phyloP scores from a whole-genome alignment of 1,140 invertebrate genomes.

The Camponotus pennsylvanicus region DNA sequence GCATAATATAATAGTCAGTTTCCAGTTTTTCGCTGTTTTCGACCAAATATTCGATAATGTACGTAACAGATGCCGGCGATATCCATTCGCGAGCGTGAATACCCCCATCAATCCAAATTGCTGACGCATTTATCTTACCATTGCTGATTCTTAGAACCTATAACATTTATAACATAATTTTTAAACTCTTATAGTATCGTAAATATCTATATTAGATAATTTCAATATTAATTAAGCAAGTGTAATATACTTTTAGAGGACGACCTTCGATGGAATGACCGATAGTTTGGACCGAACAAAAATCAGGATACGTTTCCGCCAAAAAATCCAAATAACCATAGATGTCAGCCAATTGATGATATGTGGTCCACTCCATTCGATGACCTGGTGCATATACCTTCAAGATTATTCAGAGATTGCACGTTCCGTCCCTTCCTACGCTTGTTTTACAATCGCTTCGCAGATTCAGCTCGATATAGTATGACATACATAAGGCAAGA shows the following conservation, averaged over 20 bases:
- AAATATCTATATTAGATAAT: neutral
- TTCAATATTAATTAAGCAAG: neutral
- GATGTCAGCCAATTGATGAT: slow-evolving; percentile 91
- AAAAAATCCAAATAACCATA: slow-evolving; percentile 92
- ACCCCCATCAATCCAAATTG: slow-evolving; percentile 89
- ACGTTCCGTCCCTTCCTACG: slow-evolving; percentile 15
- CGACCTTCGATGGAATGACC: slow-evolving; percentile 92
- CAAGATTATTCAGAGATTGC: slow-evolving; percentile 69
- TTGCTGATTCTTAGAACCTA: slow-evolving; percentile 89
- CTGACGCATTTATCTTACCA: slow-evolving; percentile 80
- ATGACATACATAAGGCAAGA: neutral
- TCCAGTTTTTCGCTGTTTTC: slow-evolving; percentile 90
- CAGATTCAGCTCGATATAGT: slow-evolving; percentile 60
- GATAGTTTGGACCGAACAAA: slow-evolving; percentile 91
- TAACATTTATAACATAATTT: neutral
- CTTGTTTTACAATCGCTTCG: slow-evolving; percentile 63
- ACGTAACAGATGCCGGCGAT: slow-evolving; percentile 90
- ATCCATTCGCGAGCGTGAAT: slow-evolving; percentile 94
- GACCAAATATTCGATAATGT: slow-evolving; percentile 91
- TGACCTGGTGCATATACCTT: slow-evolving; percentile 87
- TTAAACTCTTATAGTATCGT: neutral
- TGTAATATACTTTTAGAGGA: slow-evolving; percentile 88
- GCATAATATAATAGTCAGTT: slow-evolving; percentile 88
- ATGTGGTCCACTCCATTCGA: slow-evolving; percentile 92
- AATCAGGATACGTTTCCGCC: slow-evolving; percentile 90